Evolutionary conservation across 2,797 vertebrate species (phyloP), one percentile per base, ranked within the genome.

Genomic region (Pantherophis alleghaniensis): DNA sequence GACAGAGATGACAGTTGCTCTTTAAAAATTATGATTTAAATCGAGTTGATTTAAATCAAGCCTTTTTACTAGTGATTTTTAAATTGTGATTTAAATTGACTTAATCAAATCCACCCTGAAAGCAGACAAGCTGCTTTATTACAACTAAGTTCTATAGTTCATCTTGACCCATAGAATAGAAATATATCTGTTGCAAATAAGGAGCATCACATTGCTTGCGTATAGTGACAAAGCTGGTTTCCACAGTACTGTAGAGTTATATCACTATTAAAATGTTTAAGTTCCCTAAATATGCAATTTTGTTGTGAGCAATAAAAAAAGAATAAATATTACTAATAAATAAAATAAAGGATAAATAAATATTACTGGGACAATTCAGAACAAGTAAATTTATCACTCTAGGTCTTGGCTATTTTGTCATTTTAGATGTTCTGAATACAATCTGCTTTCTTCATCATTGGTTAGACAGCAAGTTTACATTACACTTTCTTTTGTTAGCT

Each of bases 401-500:
- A 28, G 56, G 28, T 94, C 2, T 0, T 69, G 51, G 90, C 24
- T 22, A 59, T 51, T 87, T 93, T 56, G 86, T 69, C 55, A 47
- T 32, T 47, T 12, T 37, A 28, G 10, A 56, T 69, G 86, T 93
- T 94, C 94, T 28, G 89, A 92, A 42, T 5, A 0, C 88, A 90
- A 53, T 94, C 87, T 90, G 24, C 59, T 92, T 91, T 42, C n/a
- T 51, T 83, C 42, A 32, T 6, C 74, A 90, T 24, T 32, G 26
- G 24, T 59, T 93, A 87, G 10, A 12, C 69, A 88, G 13, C 51
- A 57, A 95, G 93, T 92, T 94, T 95, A 91, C 28, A 90, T 87
- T 53, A 87, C 51, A 28, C 93, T 96, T 96, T 96, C 91, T 96
- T 96, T 97, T 55, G 94, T 96, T 96, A 95, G 95, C 95, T 88